Evolutionary conservation across 2,797 vertebrate species (phyloP).

Genomic region (Karalla daura): DNA sequence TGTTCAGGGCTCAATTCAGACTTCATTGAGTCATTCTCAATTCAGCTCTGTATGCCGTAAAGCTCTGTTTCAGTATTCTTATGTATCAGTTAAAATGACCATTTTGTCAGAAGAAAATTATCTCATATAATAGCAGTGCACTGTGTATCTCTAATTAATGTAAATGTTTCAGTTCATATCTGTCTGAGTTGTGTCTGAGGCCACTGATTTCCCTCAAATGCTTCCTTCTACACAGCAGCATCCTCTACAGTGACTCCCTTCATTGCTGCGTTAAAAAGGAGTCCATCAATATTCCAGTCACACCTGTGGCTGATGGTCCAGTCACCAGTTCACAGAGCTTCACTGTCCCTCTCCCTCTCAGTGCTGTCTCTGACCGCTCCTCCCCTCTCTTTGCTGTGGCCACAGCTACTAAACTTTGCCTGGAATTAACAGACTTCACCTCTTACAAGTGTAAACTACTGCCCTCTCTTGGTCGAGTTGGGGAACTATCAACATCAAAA

Average conservation of each 20-base stretch:
- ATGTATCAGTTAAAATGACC: no score
- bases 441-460: slow-evolving; percentile 44
- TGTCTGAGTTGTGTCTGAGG: slow-evolving; percentile 16
- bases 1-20: no score
- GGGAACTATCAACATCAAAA: slow-evolving; percentile 14
- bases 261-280: slow-evolving; percentile 58
- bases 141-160: background rate
- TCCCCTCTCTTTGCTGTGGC: slow-evolving; percentile 27
- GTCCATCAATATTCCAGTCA: slow-evolving; percentile 72
- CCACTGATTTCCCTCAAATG: slow-evolving; percentile 18
- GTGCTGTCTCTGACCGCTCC: slow-evolving; percentile 64
- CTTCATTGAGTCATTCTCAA: no score
- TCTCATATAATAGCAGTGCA: background rate
- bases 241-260: slow-evolving; percentile 71
- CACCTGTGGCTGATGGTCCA: slow-evolving; percentile 51
- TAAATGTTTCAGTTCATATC: background rate
- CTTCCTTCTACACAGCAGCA: slow-evolving; percentile 26
- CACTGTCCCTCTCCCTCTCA: slow-evolving; percentile 70
- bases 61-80: no score
- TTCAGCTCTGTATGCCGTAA: no score
- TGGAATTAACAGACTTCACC: slow-evolving; percentile 26
- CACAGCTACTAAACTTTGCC: slow-evolving; percentile 23
- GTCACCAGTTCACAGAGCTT: slow-evolving; percentile 72
- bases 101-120: slow-evolving; percentile 4
- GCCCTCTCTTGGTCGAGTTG: slow-evolving; percentile 65